Evolutionary conservation across 2,797 vertebrate genomes (phyloP).

Genomic region (Bovichtus diacanthus): DNA sequence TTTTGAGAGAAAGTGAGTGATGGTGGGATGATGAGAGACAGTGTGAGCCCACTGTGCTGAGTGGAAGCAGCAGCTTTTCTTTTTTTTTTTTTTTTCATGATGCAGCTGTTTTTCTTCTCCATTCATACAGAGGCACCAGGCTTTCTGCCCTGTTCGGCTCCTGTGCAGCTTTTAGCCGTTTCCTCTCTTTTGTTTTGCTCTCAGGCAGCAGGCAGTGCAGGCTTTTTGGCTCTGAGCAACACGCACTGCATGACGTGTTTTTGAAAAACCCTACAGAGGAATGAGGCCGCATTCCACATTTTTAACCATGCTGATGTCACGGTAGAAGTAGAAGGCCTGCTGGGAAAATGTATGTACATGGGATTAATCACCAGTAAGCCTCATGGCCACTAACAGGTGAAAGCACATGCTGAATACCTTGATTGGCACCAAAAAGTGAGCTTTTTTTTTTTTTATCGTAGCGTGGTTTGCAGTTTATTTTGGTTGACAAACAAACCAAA

Average conservation of each 20-base stretch:
- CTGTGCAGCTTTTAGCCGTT: slow-evolving; percentile 27
- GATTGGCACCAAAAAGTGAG: too few relatives aligned
- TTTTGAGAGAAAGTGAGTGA: background rate
- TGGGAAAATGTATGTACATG: too few relatives aligned
- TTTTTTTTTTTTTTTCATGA: slow-evolving; percentile 58
- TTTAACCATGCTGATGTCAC: background rate
- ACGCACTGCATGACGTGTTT: background rate
- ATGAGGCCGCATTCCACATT: background rate
- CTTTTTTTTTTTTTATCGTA: too few relatives aligned
- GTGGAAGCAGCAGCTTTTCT: slow-evolving; percentile 29
- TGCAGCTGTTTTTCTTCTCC: slow-evolving; percentile 65
- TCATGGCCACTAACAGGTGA: background rate
- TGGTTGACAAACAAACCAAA: too few relatives aligned
- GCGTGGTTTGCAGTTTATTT: too few relatives aligned
- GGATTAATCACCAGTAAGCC: too few relatives aligned
- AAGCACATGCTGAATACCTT: too few relatives aligned
- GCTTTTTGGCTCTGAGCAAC: slow-evolving; percentile 13
- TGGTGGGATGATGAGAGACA: background rate
- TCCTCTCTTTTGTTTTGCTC: slow-evolving; percentile 55
- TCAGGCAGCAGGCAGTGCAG: slow-evolving; percentile 22
- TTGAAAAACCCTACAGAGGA: slow-evolving; percentile 6
- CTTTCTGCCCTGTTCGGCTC: slow-evolving; percentile 31
- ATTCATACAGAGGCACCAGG: slow-evolving; percentile 42
- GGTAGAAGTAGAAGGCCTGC: background rate
- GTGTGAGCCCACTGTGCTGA: background rate